phyloP scores from a whole-genome alignment of 2,888 invertebrate species.

The Chelonus formosanus region DNA sequence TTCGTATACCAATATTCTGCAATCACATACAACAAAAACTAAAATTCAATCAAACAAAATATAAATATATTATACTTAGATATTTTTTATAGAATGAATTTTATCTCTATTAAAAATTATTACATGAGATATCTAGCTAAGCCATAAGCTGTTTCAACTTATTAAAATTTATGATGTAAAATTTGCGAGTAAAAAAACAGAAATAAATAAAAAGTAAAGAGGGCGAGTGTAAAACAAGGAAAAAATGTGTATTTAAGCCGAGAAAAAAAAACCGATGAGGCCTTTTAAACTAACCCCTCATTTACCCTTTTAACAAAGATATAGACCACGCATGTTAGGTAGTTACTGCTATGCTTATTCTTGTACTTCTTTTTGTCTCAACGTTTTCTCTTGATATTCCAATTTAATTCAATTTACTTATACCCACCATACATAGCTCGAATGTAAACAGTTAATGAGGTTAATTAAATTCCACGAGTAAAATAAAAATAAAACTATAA shows the following conservation, averaged over 20 bases:
- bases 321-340: slow-evolving; percentile 19
- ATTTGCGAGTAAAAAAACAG: neutral
- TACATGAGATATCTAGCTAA: too few relatives aligned
- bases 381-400: slow-evolving; percentile 1
- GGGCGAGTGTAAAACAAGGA: slow-evolving; percentile 3
- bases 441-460: too few relatives aligned
- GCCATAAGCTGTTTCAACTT: too few relatives aligned
- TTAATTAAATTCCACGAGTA: too few relatives aligned
- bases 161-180: neutral
- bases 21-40: neutral
- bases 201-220: slow-evolving; percentile 9
- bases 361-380: slow-evolving; percentile 5
- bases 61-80: too few relatives aligned
- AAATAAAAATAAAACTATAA: too few relatives aligned
- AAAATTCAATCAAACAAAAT: too few relatives aligned
- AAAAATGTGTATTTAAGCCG: slow-evolving; percentile 20
- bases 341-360: slow-evolving; percentile 12
- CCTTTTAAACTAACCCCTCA: slow-evolving; percentile 27
- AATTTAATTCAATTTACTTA: too few relatives aligned
- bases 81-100: too few relatives aligned
- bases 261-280: slow-evolving; percentile 24
- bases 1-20: neutral
- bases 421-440: too few relatives aligned
- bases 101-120: too few relatives aligned
- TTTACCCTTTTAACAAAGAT: slow-evolving; percentile 26